Percentiles rank a stretch among this genome's conserved stretches.
Conservation (phyloP, 2,113 vertebrate species). For the Sus scrofa region T2T-Sscrofa CM000814.6:138568501-138569000, state of each 20-base stretch:
- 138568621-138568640: not conserved
- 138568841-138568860: not conserved
- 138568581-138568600: not conserved
- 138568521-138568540: not conserved
- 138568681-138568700: not conserved
- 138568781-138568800: not conserved
- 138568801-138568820: not conserved
- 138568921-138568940: not conserved
- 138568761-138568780: not conserved
- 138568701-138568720: not conserved
- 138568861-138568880: not conserved
- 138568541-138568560: not conserved
- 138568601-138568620: not conserved
- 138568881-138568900: not conserved
- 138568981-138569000: not conserved
- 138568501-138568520: not conserved
- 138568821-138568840: not conserved
- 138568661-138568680: not conserved
- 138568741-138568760: not conserved
- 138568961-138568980: fast-evolving
- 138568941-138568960: fast-evolving
- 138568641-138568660: no score
- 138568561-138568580: not conserved
- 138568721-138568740: not conserved
- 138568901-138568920: not conserved